These are phyloP conservation scores for Sinelater perroti DNA, from an alignment of 2,888 invertebrate genomes.

Conservation along the genomic window DNA sequence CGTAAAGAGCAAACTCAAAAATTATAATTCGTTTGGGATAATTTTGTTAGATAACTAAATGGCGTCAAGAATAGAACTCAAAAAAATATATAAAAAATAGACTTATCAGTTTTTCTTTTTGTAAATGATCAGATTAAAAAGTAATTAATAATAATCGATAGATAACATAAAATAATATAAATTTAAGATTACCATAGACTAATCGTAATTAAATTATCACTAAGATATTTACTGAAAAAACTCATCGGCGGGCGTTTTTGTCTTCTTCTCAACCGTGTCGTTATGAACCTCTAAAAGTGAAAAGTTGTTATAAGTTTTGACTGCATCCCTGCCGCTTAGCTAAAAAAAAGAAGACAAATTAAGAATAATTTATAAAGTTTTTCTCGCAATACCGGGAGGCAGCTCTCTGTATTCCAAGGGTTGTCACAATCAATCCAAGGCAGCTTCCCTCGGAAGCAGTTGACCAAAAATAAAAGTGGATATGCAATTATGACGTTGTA, in stretches of 20 bases:
- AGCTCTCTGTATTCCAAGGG: constrained; percentile 83
- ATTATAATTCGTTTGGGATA: too few species aligned
- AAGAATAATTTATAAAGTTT: constrained; percentile 1
- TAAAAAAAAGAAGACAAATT: constrained; percentile 11
- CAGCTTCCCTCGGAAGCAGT: constrained; percentile 71
- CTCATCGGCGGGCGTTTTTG: constrained; percentile 79
- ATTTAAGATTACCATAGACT: too few species aligned
- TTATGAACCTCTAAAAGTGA: constrained; percentile 6
- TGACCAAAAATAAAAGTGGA: constrained; percentile 81
- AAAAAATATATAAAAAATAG: too few species aligned
- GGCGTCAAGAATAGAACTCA: too few species aligned
- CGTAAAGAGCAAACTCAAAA: too few species aligned
- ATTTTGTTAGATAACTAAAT: too few species aligned
- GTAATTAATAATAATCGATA: too few species aligned
- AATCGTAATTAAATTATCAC: too few species aligned
- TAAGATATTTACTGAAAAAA: constrained; percentile 78
- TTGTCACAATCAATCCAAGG: constrained; percentile 84
- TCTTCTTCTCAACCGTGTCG: neutral
- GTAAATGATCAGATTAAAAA: too few species aligned
- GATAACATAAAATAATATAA: too few species aligned
- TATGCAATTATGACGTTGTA: constrained; percentile 88
- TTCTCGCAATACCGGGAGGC: constrained; percentile 66
- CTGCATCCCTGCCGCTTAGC: constrained; percentile 5
- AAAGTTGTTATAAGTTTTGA: neutral
- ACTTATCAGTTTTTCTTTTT: too few species aligned